Evolutionary conservation across 2,113 vertebrate species (phyloP).

Genomic region (Rhea pennata): DNA sequence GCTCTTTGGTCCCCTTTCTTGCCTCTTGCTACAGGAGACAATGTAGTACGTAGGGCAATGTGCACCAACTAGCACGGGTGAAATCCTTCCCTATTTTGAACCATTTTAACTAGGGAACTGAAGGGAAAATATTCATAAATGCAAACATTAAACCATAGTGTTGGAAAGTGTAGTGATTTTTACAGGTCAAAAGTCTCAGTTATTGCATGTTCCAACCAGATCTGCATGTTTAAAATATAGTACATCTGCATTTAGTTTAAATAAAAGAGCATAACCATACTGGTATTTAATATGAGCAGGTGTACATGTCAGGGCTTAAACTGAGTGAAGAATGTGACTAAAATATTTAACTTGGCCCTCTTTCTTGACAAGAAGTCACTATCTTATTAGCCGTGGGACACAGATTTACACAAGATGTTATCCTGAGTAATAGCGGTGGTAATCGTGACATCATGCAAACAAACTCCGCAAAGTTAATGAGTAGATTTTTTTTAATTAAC

Average conservation of each 20-base stretch:
- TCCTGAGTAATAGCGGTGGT: background rate
- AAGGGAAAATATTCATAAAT: constrained; percentile 13
- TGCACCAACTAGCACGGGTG: background rate
- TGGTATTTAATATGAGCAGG: background rate
- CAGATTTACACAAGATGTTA: constrained; percentile 27
- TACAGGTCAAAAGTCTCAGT: background rate
- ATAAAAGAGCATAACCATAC: background rate
- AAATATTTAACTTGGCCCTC: background rate
- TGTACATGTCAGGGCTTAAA: constrained; percentile 35
- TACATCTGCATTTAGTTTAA: background rate
- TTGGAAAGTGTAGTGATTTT: background rate
- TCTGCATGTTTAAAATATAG: background rate
- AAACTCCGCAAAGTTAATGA: background rate
- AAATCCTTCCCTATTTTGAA: background rate
- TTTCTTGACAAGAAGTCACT: background rate
- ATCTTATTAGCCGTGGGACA: background rate
- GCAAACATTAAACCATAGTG: background rate
- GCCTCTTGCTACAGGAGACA: background rate
- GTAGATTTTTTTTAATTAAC: constrained; percentile 7
- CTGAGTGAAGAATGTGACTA: background rate
- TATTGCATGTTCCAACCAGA: background rate
- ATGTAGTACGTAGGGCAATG: background rate
- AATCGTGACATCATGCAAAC: constrained; percentile 23
- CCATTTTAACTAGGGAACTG: background rate
- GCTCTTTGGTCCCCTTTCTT: background rate